Base-by-base conservation (phyloP, 1,140 invertebrate genomes). In the Drusus annulatus region DNA sequence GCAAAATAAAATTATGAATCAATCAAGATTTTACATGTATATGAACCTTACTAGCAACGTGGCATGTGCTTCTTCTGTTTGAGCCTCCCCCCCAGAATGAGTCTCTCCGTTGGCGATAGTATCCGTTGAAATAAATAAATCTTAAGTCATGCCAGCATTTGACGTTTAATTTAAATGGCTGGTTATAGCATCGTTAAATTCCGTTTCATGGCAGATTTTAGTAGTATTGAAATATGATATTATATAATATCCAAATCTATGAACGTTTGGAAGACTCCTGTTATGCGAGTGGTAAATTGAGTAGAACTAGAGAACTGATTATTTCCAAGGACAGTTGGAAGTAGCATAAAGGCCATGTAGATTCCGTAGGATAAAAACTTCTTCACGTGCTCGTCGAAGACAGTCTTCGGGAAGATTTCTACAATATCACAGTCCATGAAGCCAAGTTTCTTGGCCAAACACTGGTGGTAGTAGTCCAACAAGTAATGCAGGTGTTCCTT, bases 381-480 rank as follows among this genome's bases (percentile, higher is more conserved):
- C 51, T 77, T 77, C 15, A 88, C 82, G 36, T 90, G 86, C 4
- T 86, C 65, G 0, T 89, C 56, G 3, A 82, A 31, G n/a, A 79
- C 28, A 17, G 60, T 17, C 25, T 69, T 73, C 1, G 81, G 81
- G 45, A 36, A 68, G n/a, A 36, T 16, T 13, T 68, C 84, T 0
- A 89, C 83, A 1, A 89, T 82, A 6, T 87, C 84, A 82, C 88
- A 77, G 81, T 88, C 83, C 84, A 88, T 86, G 84, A 90, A 81
- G 4, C 79, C 81, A 21, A 89, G 77, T 2, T 85, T 88, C 16
- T 85, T 85, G 0, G 81, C 83, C 52, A 93, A 84, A 25, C 89
- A 89, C n/a, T 86, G 80, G 77, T 92, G 89, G 85, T 93, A 93
- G n/a, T 90, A 84, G 51, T 91, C 80, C 0, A 93, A 54, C 17